Base-by-base conservation (phyloP, 2,888 invertebrate genomes). In the Scelioninae gen. 1 region DNA sequence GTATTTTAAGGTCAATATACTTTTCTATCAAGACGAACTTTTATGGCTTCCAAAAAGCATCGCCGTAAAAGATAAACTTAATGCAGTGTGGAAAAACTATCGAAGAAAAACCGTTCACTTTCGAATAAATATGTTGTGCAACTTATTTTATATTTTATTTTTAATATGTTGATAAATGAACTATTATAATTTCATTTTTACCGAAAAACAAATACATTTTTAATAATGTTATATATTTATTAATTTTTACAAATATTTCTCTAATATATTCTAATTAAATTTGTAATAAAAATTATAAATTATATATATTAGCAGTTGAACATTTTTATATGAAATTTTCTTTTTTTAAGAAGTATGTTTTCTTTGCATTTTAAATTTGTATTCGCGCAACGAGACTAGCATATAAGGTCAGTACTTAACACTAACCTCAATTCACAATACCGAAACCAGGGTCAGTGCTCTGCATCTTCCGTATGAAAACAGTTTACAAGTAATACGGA, bases 361-460 rank as follows among this genome's bases (percentile, higher is more conserved):
- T 23, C 1, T 23, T 23, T 23, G n/a, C 23, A 23, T 23, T 23
- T 23, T 1, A 43, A 43, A 43, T 1, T 11, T 43, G 43, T n/a
- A 62, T 45, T 62, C 13, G n/a, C 4, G 9, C 4, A 31, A 45
- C 7, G 13, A 13, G 16, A 11, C 23, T 11, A 9, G 13, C 55
- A 32, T 43, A 31, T 15, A 62, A 72, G 31, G 51, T 62, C 51
- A 47, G 32, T 38, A 16, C 7, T 72, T 71, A 32, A 62, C 43
- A 8, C 5, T 65, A 63, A 75, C 66, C 16, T 66, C 49, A 53
- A 71, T 78, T 58, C 68, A 29, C 31, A 53, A 56, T 56, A 71
- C 65, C 58, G 65, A 71, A 78, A 65, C 56, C 56, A 75, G 43
- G 80, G 80, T 81, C 80, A 81, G 62, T 75, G 75, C 16, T 56